Evolutionary conservation across 2,797 vertebrate genomes (phyloP).

Genomic region (Martes flavigula): DNA sequence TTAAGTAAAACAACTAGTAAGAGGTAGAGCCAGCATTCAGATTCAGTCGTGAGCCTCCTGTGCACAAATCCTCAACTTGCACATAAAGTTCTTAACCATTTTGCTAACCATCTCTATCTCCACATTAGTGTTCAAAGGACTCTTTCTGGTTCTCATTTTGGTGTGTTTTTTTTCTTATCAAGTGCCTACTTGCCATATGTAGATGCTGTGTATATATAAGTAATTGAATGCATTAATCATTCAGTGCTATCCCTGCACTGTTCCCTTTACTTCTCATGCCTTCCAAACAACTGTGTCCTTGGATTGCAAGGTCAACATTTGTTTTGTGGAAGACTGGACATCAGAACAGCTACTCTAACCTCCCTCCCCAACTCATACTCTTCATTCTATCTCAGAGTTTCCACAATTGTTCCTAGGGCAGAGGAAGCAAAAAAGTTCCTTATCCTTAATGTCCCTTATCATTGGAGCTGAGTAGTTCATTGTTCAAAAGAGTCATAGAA

Average conservation of each 20-base stretch:
- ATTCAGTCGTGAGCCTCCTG: background rate
- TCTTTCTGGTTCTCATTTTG: background rate
- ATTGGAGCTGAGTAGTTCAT: background rate
- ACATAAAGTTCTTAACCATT: accelerated
- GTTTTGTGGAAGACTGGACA: background rate
- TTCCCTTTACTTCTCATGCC: background rate
- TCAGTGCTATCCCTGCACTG: background rate
- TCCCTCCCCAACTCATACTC: accelerated
- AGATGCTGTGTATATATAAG: background rate
- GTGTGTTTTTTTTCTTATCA: background rate
- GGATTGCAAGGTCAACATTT: background rate
- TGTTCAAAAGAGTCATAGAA: background rate
- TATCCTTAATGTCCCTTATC: background rate
- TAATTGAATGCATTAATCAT: background rate
- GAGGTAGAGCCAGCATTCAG: background rate
- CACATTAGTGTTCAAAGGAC: background rate
- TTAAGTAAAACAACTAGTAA: background rate
- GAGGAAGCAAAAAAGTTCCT: background rate
- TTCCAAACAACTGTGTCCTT: background rate
- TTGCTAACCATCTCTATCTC: accelerated
- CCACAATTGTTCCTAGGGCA: background rate
- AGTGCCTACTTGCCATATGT: background rate
- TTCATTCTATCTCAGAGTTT: background rate
- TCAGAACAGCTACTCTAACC: background rate
- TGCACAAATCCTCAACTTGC: background rate